A percentile compares a stretch with the other conserved stretches of the same genome.
Evolutionary conservation across 2,113 vertebrate species (phyloP).

Genomic region (Ceratotherium simum): DNA sequence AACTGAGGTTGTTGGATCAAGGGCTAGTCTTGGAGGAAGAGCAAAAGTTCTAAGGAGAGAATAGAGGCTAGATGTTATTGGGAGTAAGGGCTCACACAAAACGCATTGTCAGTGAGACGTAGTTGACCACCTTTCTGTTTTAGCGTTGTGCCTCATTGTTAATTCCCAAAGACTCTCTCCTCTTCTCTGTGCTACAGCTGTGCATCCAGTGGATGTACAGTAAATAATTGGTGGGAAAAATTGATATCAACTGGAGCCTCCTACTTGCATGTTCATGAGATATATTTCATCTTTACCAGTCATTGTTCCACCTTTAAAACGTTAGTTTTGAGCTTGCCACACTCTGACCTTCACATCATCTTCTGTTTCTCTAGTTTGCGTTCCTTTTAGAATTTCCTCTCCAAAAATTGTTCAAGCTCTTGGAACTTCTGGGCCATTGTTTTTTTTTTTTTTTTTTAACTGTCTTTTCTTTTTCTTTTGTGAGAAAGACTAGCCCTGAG

Average conservation of each 20-base stretch:
- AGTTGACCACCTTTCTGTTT: neutral
- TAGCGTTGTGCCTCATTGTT: neutral
- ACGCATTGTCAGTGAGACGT: neutral
- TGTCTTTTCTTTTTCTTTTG: neutral
- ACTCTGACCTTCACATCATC: neutral
- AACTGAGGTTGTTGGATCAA: neutral
- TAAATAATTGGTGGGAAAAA: slow-evolving; percentile 2
- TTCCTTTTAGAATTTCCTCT: slow-evolving; percentile 16
- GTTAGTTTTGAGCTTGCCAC: neutral
- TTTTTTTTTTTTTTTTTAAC: neutral
- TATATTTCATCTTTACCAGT: slow-evolving; percentile 19
- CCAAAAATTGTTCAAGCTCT: neutral
- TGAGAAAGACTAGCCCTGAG: too few relatives aligned
- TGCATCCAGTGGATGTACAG: neutral
- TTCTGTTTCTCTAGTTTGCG: neutral
- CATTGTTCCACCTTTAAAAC: neutral
- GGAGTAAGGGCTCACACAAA: neutral
- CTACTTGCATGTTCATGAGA: neutral
- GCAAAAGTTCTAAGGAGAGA: neutral
- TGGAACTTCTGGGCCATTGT: neutral
- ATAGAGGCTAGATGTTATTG: neutral
- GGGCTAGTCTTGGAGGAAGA: neutral
- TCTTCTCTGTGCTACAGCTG: neutral
- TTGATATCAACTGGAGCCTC: neutral
- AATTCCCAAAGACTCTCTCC: neutral